A percentile compares a stretch with the other conserved stretches of the same genome.
Evolutionary conservation across 2,113 vertebrate genomes (phyloP).

Genomic region (Aptenodytes forsteri): DNA sequence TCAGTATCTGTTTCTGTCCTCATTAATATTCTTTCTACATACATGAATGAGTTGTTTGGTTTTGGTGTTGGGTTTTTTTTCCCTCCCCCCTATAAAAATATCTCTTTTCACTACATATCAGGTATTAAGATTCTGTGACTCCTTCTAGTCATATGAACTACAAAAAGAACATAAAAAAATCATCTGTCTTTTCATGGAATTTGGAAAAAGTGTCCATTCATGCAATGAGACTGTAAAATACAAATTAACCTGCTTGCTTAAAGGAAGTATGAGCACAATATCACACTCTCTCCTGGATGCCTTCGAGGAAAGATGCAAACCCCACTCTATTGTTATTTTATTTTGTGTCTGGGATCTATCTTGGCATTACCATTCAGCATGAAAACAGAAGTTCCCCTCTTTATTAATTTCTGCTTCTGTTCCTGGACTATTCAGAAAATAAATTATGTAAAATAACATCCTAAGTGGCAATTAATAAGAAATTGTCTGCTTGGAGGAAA

Average conservation of each 20-base stretch:
- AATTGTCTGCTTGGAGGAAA: not conserved
- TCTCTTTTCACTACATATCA: not conserved
- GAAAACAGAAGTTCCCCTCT: not conserved
- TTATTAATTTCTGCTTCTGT: not conserved
- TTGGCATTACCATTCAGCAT: not conserved
- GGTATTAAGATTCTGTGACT: not conserved
- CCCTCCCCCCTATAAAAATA: accelerated
- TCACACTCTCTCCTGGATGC: not conserved
- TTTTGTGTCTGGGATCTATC: not conserved
- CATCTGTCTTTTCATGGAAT: not conserved
- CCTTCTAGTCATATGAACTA: not conserved
- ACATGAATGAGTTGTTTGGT: not conserved
- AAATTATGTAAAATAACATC: constrained; percentile 2
- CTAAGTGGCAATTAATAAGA: not conserved
- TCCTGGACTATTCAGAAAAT: not conserved
- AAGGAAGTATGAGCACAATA: not conserved
- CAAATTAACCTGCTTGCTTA: not conserved
- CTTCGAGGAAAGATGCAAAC: not conserved
- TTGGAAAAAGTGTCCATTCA: not conserved
- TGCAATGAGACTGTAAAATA: not conserved
- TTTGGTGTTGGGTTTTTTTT: accelerated
- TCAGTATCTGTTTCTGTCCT: not conserved
- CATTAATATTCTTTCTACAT: not conserved
- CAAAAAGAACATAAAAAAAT: not conserved
- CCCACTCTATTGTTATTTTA: not conserved